Percentiles rank a stretch among this genome's conserved stretches.
Conservation (phyloP, 2,888 invertebrate genomes). For the Micoletzkya japonica region DNA sequence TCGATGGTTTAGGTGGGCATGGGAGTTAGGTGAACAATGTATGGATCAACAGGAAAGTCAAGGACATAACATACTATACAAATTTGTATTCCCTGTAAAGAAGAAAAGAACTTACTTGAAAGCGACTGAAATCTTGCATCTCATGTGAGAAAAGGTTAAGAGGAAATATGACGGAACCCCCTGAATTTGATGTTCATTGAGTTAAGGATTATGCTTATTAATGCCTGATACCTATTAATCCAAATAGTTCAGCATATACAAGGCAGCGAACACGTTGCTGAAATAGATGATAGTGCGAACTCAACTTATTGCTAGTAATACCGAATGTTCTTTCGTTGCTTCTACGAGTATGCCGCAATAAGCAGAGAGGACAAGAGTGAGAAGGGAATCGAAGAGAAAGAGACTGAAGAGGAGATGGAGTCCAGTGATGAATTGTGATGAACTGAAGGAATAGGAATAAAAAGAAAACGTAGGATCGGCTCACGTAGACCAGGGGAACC, state of each 20-base stretch:
- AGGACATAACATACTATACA: too few species aligned
- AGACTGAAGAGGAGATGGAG: constrained; percentile 65
- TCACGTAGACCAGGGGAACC: constrained; percentile 65
- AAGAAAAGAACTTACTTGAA: constrained; percentile 62
- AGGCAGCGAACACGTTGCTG: constrained; percentile 43
- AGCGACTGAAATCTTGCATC: constrained; percentile 60
- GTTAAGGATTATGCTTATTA: background rate
- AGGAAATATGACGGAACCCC: constrained; percentile 45
- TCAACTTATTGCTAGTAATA: background rate
- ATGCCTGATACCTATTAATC: constrained; percentile 33
- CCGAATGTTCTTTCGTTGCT: constrained; percentile 53
- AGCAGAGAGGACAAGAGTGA: constrained; percentile 65
- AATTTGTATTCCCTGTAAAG: too few species aligned
- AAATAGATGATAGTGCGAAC: background rate
- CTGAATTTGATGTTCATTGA: constrained; percentile 31
- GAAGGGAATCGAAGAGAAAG: constrained; percentile 66
- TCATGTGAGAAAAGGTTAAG: constrained; percentile 50
- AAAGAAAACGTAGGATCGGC: constrained; percentile 38
- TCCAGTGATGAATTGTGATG: constrained; percentile 56
- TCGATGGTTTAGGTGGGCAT: background rate
- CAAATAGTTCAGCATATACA: constrained; percentile 47
- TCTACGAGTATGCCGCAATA: constrained; percentile 65
- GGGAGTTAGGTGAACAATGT: too few species aligned
- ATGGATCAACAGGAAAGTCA: too few species aligned
- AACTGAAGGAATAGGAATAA: background rate